Conservation (phyloP, 2,888 invertebrate genomes). For the Brenthis hecate region DNA sequence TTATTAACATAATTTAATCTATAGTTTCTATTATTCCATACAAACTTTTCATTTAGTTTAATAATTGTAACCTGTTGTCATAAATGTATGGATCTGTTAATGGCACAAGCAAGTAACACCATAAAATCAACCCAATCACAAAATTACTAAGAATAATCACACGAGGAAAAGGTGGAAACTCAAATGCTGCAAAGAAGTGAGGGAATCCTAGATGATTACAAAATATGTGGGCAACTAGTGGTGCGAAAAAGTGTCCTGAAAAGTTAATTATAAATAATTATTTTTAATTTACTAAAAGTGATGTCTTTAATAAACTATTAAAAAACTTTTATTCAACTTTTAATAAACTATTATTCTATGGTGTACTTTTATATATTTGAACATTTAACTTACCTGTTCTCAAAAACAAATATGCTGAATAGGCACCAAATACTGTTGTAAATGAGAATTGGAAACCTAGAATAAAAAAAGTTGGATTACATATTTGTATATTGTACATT, state of each 20-base stretch:
- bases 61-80: conserved; percentile 83
- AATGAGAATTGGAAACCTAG: conserved; percentile 94
- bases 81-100: conserved; percentile 87
- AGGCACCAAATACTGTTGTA: conserved; percentile 96
- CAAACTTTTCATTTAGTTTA: conserved; percentile 49
- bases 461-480: conserved; percentile 41
- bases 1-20: background rate
- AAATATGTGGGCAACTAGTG: conserved; percentile 94
- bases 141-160: conserved; percentile 63
- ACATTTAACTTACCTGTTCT: conserved; percentile 85
- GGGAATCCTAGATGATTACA: conserved; percentile 99
- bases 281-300: background rate
- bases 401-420: conserved; percentile 95
- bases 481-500: background rate
- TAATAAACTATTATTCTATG: too few species aligned
- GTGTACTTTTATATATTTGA: too few species aligned
- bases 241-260: conserved; percentile 92
- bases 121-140: conserved; percentile 60
- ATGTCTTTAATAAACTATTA: too few species aligned
- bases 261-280: conserved; percentile 19
- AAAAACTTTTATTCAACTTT: too few species aligned
- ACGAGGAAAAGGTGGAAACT: conserved; percentile 87
- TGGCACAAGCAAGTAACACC: conserved; percentile 89
- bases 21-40: background rate
- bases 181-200: conserved; percentile 85